Evolutionary conservation across 2,113 vertebrate genomes (phyloP).

Genomic region (Corapipo altera): DNA sequence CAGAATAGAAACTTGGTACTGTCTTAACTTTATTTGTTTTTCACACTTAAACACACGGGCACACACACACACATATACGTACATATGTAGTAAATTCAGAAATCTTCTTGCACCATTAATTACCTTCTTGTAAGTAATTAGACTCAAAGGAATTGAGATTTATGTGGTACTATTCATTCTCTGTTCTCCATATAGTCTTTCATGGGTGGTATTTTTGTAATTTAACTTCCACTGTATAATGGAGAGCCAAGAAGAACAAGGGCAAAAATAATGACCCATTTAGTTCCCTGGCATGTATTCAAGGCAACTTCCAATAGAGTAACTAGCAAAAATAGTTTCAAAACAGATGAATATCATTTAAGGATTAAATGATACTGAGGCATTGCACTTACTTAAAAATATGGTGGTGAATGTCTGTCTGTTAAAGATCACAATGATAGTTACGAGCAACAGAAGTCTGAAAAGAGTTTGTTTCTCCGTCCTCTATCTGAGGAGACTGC

Average conservation of each 20-base stretch:
- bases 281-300: not conserved
- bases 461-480: not conserved
- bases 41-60: too few relatives aligned
- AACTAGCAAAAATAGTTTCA: not conserved
- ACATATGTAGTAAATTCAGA: not conserved
- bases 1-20: not conserved
- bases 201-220: not conserved
- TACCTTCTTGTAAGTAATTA: not conserved
- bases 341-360: not conserved
- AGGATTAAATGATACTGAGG: not conserved
- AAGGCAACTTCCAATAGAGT: not conserved
- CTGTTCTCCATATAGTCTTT: not conserved
- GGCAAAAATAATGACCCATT: not conserved
- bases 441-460: not conserved
- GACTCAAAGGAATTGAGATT: not conserved
- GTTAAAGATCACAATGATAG: not conserved
- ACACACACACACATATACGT: fast-evolving
- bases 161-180: not conserved
- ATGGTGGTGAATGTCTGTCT: not conserved
- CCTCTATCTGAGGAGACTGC: not conserved
- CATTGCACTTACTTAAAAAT: not conserved
- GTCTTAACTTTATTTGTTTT: not conserved
- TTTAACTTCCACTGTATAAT: not conserved
- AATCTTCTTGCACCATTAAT: not conserved
- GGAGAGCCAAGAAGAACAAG: not conserved